These are phyloP conservation scores for Bellardia bayeri DNA, from an alignment of 2,888 invertebrate genomes.

Conservation along the genomic window DNA sequence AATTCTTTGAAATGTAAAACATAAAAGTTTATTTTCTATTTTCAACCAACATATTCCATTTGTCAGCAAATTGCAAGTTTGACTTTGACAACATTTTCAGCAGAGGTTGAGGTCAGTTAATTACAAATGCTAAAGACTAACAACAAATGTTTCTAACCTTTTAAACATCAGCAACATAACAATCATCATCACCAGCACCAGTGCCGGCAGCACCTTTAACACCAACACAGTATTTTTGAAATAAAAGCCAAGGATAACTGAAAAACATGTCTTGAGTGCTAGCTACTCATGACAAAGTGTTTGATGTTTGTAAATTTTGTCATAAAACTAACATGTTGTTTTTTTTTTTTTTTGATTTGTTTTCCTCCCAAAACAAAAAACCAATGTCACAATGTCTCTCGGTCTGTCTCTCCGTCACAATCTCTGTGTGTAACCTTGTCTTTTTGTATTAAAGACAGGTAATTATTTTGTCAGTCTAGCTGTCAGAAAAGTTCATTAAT, in stretches of 20 bases:
- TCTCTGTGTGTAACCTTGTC: neutral
- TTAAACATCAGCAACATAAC: neutral
- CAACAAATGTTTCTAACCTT: slow-evolving; percentile 1
- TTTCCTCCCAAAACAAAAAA: neutral
- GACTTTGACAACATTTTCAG: slow-evolving; percentile 14
- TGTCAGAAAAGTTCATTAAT: slow-evolving; percentile 31
- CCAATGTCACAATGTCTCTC: too few relatives aligned
- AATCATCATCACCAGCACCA: neutral
- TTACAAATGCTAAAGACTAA: slow-evolving; percentile 10
- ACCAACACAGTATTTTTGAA: neutral
- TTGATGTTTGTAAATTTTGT: neutral
- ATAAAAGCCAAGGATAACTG: neutral
- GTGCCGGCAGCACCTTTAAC: neutral
- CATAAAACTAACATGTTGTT: neutral
- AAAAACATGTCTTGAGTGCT: slow-evolving; percentile 3
- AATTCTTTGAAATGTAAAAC: neutral
- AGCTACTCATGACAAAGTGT: slow-evolving; percentile 8
- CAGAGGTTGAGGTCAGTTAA: slow-evolving; percentile 26
- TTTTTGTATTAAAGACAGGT: neutral
- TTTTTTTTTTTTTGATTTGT: neutral
- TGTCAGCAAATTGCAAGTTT: slow-evolving; percentile 7
- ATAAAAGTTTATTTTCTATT: slow-evolving; percentile 11
- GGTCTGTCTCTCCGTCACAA: neutral
- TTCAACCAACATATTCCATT: neutral
- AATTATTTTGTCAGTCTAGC: slow-evolving; percentile 6